Evolutionary conservation across 2,113 vertebrate species (phyloP).

Genomic region (Rhinolophus ferrumequinum): DNA sequence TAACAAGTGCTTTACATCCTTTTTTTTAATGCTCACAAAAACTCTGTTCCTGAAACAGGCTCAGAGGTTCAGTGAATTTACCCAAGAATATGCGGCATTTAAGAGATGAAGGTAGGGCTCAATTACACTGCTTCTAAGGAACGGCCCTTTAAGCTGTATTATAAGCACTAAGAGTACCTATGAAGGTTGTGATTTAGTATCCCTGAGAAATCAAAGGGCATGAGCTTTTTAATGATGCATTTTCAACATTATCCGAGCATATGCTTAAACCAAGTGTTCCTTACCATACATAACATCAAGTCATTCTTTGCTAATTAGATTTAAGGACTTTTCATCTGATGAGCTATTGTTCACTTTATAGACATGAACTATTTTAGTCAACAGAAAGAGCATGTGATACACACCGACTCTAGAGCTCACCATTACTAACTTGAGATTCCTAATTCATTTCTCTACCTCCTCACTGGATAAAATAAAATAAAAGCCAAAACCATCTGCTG

Average conservation of each 20-base stretch:
- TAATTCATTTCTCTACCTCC: not conserved
- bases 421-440: not conserved
- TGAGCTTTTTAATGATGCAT: not conserved
- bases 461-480: not conserved
- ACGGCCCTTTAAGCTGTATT: not conserved
- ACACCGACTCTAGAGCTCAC: not conserved
- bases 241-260: conserved; percentile 5
- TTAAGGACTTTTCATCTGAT: conserved; percentile 37
- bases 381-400: not conserved
- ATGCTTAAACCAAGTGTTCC: not conserved
- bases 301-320: conserved; percentile 32
- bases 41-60: not conserved
- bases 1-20: not conserved
- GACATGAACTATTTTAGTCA: not conserved
- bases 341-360: conserved; percentile 16
- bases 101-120: not conserved
- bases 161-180: not conserved
- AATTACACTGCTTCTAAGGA: conserved; percentile 3
- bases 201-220: not conserved
- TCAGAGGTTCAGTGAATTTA: not conserved
- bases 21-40: conserved; percentile 41
- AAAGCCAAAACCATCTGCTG: not conserved
- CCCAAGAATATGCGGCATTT: not conserved
- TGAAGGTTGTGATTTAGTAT: conserved; percentile 35
- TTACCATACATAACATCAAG: not conserved